Evolutionary conservation across 2,888 invertebrate genomes (phyloP), one percentile per base, ranked within the genome.

Genomic region (Cantharis lateralis): DNA sequence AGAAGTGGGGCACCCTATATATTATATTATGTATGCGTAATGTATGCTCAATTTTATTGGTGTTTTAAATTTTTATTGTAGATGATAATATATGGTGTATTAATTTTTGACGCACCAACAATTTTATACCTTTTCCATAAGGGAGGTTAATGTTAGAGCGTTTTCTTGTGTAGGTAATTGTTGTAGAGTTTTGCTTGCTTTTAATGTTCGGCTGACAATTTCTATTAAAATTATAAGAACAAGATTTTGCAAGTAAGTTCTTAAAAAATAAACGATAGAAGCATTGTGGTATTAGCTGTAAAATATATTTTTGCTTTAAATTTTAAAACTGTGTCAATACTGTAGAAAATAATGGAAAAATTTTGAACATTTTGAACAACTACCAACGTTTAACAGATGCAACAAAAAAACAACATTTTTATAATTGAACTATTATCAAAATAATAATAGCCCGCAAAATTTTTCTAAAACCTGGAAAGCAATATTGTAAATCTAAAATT

Each of bases 91-190:
- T n/a, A 20, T 85, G 86, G 86, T 86, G 86, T 85, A 86, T 79
- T 76, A 79, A 85, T 87, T 87, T 87, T 87, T 87, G 87, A 86
- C 73, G 84, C 87, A 87, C 87, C 86, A 84, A 83, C 82, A 87
- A 89, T 90, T 90, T 90, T 90, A 90, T 90, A 90, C 90, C 90
- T 90, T 90, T 90, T 89, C 90, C 90, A 89, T 87, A 86, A 83
- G 86, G 87, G 87, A 85, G 85, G 85, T 86, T 86, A 85, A 84
- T 78, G 78, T 76, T 78, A 78, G 78, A 72, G 63, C 78, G 74
- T 78, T 71, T 78, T 68, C 75, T 70, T 79, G 78, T 80, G 76
- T 79, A 78, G 74, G 76, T 76, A 68, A 32, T 69, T 77, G 74
- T 73, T 78, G 78, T 77, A 74, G 81, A 75, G 78, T 79, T 78